A percentile compares a stretch with the other conserved stretches of the same genome.
These are phyloP conservation scores for Scolopax bukidnonensis DNA, from an alignment of 2,797 vertebrate genomes.

Conservation along the genomic window DNA sequence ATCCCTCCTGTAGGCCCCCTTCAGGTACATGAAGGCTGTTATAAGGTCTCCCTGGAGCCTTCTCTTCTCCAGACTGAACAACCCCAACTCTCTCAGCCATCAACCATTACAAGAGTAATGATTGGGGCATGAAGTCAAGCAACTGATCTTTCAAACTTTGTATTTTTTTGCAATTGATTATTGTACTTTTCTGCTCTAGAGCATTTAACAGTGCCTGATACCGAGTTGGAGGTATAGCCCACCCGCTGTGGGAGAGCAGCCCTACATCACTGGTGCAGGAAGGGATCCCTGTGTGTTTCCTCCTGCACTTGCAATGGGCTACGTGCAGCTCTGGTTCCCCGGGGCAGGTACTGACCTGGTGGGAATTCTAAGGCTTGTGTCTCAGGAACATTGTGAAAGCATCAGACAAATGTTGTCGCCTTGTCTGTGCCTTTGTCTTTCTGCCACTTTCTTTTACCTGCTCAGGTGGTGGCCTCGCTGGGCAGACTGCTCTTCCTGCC, in stretches of 20 bases:
- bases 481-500: rapidly evolving
- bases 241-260: not conserved
- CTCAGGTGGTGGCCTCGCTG: not conserved
- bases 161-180: not conserved
- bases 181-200: not conserved
- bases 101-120: not conserved
- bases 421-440: not conserved
- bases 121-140: not conserved
- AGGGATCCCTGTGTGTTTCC: not conserved
- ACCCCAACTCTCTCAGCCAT: no score
- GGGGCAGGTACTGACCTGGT: rapidly evolving
- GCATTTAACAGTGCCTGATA: not conserved
- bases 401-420: not conserved
- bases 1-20: no score
- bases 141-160: not conserved
- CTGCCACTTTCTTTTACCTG: not conserved
- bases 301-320: not conserved
- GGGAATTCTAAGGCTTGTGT: not conserved
- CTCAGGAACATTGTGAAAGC: not conserved
- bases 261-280: not conserved
- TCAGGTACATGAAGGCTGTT: no score
- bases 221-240: not conserved
- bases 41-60: no score
- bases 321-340: not conserved
- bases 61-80: no score